These are phyloP conservation scores for Myotis vivesi DNA, from an alignment of 2,797 vertebrate species.

Conservation along the genomic window DNA sequence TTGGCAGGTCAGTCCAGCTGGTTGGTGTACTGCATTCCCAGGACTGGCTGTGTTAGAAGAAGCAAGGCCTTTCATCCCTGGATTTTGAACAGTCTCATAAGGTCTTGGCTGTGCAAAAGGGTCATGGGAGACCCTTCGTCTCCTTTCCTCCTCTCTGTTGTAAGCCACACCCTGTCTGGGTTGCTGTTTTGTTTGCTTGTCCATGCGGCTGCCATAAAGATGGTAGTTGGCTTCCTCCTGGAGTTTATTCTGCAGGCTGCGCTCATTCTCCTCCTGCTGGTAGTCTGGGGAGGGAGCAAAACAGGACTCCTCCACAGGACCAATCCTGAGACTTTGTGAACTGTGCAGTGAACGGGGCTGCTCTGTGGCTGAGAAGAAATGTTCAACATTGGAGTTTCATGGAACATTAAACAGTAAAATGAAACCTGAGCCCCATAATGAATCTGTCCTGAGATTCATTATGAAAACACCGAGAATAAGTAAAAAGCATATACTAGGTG, in stretches of 20 bases:
- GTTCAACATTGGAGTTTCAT: background rate
- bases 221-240: slow-evolving; percentile 92
- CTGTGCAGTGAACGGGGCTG: slow-evolving; percentile 89
- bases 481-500: background rate
- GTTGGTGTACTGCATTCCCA: background rate
- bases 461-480: background rate
- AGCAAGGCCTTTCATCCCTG: slow-evolving; percentile 2
- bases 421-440: background rate
- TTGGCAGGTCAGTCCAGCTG: background rate
- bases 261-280: slow-evolving; percentile 79
- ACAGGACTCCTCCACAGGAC: slow-evolving; percentile 86
- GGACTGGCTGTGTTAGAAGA: background rate
- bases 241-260: slow-evolving; percentile 89
- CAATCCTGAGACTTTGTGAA: slow-evolving; percentile 83
- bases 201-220: slow-evolving; percentile 83
- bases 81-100: slow-evolving; percentile 51
- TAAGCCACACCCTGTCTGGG: background rate
- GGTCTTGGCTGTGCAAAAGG: slow-evolving; percentile 66
- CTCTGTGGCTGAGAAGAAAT: slow-evolving; percentile 82
- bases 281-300: slow-evolving; percentile 63
- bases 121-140: slow-evolving; percentile 77
- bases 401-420: background rate
- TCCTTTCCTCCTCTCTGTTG: slow-evolving; percentile 78
- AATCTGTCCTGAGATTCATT: background rate
- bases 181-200: slow-evolving; percentile 66